These are phyloP conservation scores for Azemiops feae DNA, from an alignment of 2,113 vertebrate genomes.

Conservation along the genomic window DNA sequence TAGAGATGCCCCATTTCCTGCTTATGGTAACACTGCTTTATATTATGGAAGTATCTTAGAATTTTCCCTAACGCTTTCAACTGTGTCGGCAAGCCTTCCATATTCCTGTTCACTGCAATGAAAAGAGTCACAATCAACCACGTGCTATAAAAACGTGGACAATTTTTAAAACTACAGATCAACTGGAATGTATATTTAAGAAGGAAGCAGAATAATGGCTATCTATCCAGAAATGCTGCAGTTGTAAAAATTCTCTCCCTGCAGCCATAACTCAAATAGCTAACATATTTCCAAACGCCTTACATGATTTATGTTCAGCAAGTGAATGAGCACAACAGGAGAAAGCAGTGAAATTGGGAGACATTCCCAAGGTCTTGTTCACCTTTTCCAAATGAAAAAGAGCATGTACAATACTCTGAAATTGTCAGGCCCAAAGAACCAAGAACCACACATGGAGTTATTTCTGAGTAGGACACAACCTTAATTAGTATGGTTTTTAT, in stretches of 20 bases:
- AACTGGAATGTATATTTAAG: not conserved
- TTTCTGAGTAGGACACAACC: not conserved
- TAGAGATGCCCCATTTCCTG: too few species aligned
- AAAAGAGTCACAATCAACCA: not conserved
- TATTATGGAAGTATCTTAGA: not conserved
- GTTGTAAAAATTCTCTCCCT: not conserved
- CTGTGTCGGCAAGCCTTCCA: not conserved
- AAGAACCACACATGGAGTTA: not conserved
- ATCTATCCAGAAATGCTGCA: not conserved
- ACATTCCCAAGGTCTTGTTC: not conserved
- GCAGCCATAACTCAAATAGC: slow-evolving; percentile 3
- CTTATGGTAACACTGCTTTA: not conserved
- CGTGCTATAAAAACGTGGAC: not conserved
- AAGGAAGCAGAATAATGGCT: not conserved
- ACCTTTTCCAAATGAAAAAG: not conserved
- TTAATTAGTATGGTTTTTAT: not conserved
- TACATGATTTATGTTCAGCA: not conserved
- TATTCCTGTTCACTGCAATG: not conserved
- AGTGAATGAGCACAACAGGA: not conserved
- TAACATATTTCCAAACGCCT: slow-evolving; percentile 17
- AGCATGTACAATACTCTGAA: not conserved
- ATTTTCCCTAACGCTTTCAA: not conserved
- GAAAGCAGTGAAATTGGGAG: not conserved
- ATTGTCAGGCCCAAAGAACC: not conserved
- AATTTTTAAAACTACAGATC: not conserved